A percentile compares a stretch with the other conserved stretches of the same genome.
Evolutionary conservation across 2,797 vertebrate genomes (phyloP).

Genomic region (Chromobotia macracanthus): DNA sequence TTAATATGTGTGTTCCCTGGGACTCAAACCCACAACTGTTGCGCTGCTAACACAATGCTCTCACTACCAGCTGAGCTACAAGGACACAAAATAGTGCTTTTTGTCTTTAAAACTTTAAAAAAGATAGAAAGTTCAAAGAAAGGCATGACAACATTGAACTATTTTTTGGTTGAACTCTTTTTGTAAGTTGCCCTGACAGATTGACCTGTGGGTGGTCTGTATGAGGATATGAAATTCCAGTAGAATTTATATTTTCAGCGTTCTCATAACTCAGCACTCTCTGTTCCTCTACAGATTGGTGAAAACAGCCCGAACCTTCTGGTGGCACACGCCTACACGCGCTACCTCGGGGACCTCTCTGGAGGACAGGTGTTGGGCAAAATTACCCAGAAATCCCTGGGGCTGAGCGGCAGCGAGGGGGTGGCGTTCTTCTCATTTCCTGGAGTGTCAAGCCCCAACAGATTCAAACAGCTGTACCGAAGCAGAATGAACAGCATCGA

Average conservation of each 20-base stretch:
- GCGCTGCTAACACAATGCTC: no score
- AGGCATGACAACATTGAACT: no score
- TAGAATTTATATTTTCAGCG: not conserved
- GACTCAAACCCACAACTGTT: no score
- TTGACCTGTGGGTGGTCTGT: not conserved
- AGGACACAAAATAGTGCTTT: no score
- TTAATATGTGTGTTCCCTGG: no score
- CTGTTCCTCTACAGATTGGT: conserved; percentile 72
- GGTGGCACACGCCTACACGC: conserved; percentile 91
- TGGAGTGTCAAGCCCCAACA: conserved; percentile 81
- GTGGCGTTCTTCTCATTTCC: conserved; percentile 89
- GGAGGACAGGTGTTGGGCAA: conserved; percentile 92
- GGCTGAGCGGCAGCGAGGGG: conserved; percentile 82
- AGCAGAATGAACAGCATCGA: no score
- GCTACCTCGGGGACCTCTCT: conserved; percentile 92
- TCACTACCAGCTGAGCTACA: no score
- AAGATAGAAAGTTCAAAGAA: no score
- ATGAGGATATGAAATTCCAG: conserved; percentile 30
- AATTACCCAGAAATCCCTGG: conserved; percentile 89
- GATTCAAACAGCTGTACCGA: conserved; percentile 96
- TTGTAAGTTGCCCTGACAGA: not conserved
- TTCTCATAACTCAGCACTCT: not conserved
- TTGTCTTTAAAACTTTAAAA: no score
- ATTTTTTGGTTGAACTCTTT: no score
- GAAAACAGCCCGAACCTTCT: conserved; percentile 80